Conservation (phyloP, 2,888 invertebrate genomes). For the Heliconius hortense region DNA sequence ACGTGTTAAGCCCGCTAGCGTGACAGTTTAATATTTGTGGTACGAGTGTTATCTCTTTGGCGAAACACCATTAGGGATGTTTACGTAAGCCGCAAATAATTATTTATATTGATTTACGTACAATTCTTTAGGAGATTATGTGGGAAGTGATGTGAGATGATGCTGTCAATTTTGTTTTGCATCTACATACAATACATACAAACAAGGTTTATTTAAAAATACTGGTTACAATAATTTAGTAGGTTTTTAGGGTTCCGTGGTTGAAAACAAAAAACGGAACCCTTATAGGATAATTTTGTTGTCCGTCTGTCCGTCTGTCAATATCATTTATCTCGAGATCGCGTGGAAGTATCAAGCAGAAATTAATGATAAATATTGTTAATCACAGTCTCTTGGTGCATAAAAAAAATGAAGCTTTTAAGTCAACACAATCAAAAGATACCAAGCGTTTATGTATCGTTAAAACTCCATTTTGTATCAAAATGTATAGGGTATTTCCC, state of each 20-base stretch:
- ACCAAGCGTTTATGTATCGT: no score
- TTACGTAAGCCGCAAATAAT: slow-evolving; percentile 21
- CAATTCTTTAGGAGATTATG: slow-evolving; percentile 15
- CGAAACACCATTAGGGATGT: slow-evolving; percentile 65
- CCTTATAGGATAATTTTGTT: no score
- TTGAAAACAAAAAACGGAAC: no score
- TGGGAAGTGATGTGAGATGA: background rate
- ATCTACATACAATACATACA: background rate
- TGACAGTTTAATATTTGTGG: slow-evolving; percentile 70
- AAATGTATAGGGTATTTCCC: no score
- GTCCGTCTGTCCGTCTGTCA: no score
- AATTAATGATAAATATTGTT: no score
- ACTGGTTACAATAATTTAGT: background rate
- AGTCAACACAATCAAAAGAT: no score
- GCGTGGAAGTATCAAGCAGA: no score
- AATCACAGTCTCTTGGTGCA: no score
- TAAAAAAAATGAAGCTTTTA: no score
- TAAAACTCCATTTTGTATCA: no score
- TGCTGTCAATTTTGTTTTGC: slow-evolving; percentile 1
- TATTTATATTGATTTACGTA: slow-evolving; percentile 7
- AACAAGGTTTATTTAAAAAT: background rate
- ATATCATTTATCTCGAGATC: no score
- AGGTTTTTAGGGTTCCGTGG: background rate
- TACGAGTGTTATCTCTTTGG: slow-evolving; percentile 70
- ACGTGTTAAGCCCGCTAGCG: slow-evolving; percentile 60